A percentile compares a stretch with the other conserved stretches of the same genome.
These are phyloP conservation scores for Xylocampa areola DNA, from an alignment of 2,888 invertebrate genomes.

Conservation along the genomic window DNA sequence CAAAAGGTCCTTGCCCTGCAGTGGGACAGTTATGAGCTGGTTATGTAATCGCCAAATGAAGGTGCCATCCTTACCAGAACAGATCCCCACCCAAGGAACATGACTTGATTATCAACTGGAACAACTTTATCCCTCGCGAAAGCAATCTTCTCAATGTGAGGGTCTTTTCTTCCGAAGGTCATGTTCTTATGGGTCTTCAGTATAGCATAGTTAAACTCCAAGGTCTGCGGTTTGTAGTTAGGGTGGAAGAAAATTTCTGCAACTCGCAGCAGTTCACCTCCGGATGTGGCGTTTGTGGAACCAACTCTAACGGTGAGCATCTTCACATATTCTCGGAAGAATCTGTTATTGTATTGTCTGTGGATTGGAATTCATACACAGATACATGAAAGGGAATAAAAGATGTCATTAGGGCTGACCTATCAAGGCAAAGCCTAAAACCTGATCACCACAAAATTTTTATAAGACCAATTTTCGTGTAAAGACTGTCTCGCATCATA, in stretches of 20 bases:
- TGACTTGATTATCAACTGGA: constrained; percentile 72
- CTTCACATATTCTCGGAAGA: constrained; percentile 84
- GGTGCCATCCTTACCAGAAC: constrained; percentile 72
- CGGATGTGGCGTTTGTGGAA: constrained; percentile 78
- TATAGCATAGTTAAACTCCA: constrained; percentile 82
- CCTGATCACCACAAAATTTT: too few species aligned
- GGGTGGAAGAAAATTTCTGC: constrained; percentile 84
- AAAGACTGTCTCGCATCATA: too few species aligned
- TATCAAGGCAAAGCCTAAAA: too few species aligned
- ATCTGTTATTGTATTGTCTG: constrained; percentile 86
- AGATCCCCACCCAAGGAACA: constrained; percentile 84
- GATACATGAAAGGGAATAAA: constrained; percentile 53
- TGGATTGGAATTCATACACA: background rate
- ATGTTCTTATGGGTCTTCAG: constrained; percentile 77
- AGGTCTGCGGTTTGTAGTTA: constrained; percentile 81
- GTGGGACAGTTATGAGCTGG: too few species aligned
- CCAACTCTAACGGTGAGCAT: constrained; percentile 82
- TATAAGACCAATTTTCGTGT: too few species aligned
- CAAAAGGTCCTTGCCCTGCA: too few species aligned
- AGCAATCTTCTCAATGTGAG: constrained; percentile 61
- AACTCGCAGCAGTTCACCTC: constrained; percentile 75
- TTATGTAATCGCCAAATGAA: too few species aligned
- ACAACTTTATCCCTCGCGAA: constrained; percentile 66
- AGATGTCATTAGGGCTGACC: too few species aligned
- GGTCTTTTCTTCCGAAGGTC: constrained; percentile 59